Evolutionary conservation across 2,113 vertebrate species (phyloP).

Genomic region (Sakesphorus luctuosus): DNA sequence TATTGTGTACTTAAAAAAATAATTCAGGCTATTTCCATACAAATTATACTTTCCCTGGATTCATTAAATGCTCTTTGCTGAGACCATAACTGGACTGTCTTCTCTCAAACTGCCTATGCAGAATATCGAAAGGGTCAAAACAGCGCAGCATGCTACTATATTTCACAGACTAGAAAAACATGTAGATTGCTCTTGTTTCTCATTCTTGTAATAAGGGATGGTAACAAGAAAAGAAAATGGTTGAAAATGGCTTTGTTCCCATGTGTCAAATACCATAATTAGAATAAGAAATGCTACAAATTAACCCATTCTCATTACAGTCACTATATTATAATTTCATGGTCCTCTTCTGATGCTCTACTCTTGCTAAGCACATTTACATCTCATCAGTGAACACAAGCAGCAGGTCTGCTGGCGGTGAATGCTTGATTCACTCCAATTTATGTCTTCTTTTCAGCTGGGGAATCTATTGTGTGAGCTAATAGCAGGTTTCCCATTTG

Average conservation of each 20-base stretch:
- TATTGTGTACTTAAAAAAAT: constrained; percentile 37
- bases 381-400: constrained; percentile 45
- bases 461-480: constrained; percentile 46
- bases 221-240: constrained; percentile 54
- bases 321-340: constrained; percentile 52
- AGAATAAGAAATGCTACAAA: constrained; percentile 66
- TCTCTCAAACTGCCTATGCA: constrained; percentile 50
- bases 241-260: constrained; percentile 40
- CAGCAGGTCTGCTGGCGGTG: constrained; percentile 23
- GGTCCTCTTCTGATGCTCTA: constrained; percentile 40
- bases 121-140: constrained; percentile 72
- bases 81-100: constrained; percentile 38
- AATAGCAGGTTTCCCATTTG: constrained; percentile 40
- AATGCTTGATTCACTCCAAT: constrained; percentile 47
- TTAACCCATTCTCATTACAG: constrained; percentile 65
- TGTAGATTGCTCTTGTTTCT: constrained; percentile 46
- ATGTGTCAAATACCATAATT: constrained; percentile 59
- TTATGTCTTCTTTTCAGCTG: constrained; percentile 44
- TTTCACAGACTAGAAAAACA: constrained; percentile 60
- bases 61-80: constrained; percentile 74
- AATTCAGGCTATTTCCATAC: constrained; percentile 70
- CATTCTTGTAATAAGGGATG: constrained; percentile 41
- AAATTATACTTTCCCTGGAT: constrained; percentile 69
- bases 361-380: constrained; percentile 53
- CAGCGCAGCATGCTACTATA: constrained; percentile 13